phyloP scores from a whole-genome alignment of 2,888 invertebrate species.

The Perizoma flavofasciatum region DNA sequence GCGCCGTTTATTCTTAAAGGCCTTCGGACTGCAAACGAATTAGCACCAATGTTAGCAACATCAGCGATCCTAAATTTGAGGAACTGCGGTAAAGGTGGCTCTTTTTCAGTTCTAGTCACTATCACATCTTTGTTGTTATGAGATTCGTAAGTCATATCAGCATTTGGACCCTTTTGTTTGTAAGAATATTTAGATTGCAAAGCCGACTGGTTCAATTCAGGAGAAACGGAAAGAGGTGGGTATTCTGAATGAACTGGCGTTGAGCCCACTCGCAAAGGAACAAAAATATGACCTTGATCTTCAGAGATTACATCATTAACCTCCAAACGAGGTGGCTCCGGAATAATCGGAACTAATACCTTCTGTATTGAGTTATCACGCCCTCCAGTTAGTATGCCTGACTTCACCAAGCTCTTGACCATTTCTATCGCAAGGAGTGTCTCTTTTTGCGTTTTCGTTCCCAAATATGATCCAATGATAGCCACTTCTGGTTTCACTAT shows the following conservation, averaged over 20 bases:
- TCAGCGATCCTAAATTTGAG: constrained; percentile 44
- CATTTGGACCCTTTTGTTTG: constrained; percentile 43
- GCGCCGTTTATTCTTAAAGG: constrained; percentile 14
- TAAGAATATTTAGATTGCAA: constrained; percentile 46
- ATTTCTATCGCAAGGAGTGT: constrained; percentile 45
- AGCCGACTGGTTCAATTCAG: constrained; percentile 21
- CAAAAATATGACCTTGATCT: constrained; percentile 15
- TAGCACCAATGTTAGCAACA: constrained; percentile 30
- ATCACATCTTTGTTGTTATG: constrained; percentile 41
- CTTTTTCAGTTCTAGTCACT: constrained; percentile 41
- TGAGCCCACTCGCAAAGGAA: constrained; percentile 8
- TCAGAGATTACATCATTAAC: constrained; percentile 14
- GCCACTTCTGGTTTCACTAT: constrained; percentile 37
- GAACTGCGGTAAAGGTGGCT: constrained; percentile 39
- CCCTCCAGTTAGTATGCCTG: constrained; percentile 41
- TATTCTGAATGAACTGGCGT: constrained; percentile 15
- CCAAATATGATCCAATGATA: constrained; percentile 45
- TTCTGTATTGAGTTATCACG: constrained; percentile 33
- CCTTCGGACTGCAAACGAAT: constrained; percentile 12
- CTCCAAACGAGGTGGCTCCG: constrained; percentile 7
- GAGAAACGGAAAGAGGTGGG: constrained; percentile 21
- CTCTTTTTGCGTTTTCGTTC: constrained; percentile 43
- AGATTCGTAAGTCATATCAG: constrained; percentile 43
- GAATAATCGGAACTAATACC: constrained; percentile 26
- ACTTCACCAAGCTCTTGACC: constrained; percentile 43